Percentiles rank a stretch among this genome's conserved stretches.
Conservation (phyloP, 2,113 vertebrate species). For the Pao palembangensis region DNA sequence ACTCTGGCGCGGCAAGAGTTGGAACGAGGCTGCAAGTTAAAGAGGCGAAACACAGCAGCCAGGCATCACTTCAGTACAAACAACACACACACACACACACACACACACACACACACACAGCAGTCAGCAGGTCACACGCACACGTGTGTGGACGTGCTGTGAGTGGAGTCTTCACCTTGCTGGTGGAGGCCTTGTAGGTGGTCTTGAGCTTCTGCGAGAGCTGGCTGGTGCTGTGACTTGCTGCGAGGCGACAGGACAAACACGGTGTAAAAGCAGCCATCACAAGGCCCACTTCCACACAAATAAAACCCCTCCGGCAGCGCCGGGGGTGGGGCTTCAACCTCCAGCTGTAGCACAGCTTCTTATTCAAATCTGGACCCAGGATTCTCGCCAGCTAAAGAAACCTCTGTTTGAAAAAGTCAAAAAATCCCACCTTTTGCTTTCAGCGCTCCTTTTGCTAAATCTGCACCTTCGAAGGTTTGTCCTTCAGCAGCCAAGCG, state of each 20-base stretch:
- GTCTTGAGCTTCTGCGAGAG: slow-evolving; percentile 98
- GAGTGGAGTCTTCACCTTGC: slow-evolving; percentile 83
- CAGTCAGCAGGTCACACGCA: neutral
- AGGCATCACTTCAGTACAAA: neutral
- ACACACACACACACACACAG: neutral
- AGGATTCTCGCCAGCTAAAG: too few species aligned
- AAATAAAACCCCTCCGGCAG: too few species aligned
- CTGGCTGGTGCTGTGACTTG: slow-evolving; percentile 97
- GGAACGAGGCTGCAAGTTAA: slow-evolving; percentile 61
- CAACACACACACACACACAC: neutral
- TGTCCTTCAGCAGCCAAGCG: slow-evolving; percentile 91
- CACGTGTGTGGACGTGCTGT: neutral
- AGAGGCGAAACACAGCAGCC: slow-evolving; percentile 29
- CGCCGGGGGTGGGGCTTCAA: too few species aligned
- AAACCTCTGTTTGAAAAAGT: too few species aligned
- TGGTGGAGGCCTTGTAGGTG: slow-evolving; percentile 98
- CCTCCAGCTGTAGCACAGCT: too few species aligned
- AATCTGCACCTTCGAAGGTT: slow-evolving; percentile 86
- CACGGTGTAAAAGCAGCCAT: neutral
- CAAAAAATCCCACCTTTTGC: slow-evolving; percentile 86
- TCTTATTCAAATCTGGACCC: too few species aligned
- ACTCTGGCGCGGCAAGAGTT: slow-evolving; percentile 71
- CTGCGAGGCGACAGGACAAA: slow-evolving; percentile 64
- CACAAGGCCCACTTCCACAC: neutral
- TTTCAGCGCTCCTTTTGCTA: slow-evolving; percentile 94